Conservation (phyloP, 1,140 invertebrate species). For the Drosophila cardini region DNA sequence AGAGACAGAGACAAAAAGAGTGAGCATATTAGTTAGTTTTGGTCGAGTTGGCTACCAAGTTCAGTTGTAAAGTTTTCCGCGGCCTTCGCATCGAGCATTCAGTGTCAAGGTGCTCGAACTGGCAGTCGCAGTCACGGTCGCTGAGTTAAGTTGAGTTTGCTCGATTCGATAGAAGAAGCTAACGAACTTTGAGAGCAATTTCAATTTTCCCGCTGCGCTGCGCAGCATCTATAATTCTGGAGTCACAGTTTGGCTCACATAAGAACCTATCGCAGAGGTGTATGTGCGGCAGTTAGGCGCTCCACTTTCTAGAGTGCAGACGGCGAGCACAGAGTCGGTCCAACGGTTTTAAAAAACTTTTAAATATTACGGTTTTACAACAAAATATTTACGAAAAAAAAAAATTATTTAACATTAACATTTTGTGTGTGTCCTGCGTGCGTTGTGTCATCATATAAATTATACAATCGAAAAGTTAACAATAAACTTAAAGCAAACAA, state of each 20-base stretch:
- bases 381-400: not conserved
- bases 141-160: too few relatives aligned
- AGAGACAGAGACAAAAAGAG: constrained; percentile 22
- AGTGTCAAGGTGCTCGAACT: constrained; percentile 82
- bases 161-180: constrained; percentile 72
- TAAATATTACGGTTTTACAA: constrained; percentile 34
- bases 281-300: constrained; percentile 71
- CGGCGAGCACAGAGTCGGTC: constrained; percentile 62
- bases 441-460: constrained; percentile 31
- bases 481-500: not conserved
- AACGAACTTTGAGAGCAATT: constrained; percentile 73
- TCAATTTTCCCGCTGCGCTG: constrained; percentile 52
- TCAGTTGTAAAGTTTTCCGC: constrained; percentile 81
- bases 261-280: constrained; percentile 71
- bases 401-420: constrained; percentile 6
- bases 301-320: constrained; percentile 79
- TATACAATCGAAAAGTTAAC: constrained; percentile 34
- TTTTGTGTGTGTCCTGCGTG: constrained; percentile 62
- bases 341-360: constrained; percentile 38
- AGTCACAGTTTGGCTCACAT: constrained; percentile 60
- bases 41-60: constrained; percentile 57
- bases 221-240: constrained; percentile 59
- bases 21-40: constrained; percentile 59
- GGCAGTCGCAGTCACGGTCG: constrained; percentile 69
- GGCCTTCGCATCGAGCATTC: constrained; percentile 75